A percentile compares a stretch with the other conserved stretches of the same genome.
phyloP scores from a whole-genome alignment of 2,888 invertebrate species.

The Dorcus hopei region DNA sequence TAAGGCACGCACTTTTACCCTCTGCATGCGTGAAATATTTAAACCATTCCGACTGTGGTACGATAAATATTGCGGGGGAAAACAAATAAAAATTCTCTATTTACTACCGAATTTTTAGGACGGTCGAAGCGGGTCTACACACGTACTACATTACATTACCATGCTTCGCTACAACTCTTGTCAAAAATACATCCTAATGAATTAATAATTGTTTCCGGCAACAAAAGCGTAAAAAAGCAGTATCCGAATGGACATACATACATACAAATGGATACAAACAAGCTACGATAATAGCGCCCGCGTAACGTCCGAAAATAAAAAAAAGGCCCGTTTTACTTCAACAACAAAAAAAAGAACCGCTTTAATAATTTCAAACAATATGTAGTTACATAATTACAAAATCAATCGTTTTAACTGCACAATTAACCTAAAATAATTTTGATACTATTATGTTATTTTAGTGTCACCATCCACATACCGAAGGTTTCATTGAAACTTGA shows the following conservation, averaged over 20 bases:
- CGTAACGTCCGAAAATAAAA: no score
- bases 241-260: neutral
- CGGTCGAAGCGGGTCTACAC: constrained; percentile 2
- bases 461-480: no score
- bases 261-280: neutral
- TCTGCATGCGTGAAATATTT: constrained; percentile 4
- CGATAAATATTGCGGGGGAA: constrained; percentile 1
- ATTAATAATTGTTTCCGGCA: constrained; percentile 1
- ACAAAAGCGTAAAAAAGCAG: constrained; percentile 1
- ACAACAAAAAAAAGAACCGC: no score
- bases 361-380: no score
- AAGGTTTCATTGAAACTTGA: no score
- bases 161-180: constrained; percentile 3
- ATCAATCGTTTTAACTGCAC: no score
- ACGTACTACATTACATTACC: constrained; percentile 3
- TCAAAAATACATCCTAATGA: constrained; percentile 8
- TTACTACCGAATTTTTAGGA: constrained; percentile 8
- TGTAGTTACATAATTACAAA: no score
- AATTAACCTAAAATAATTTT: no score
- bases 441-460: no score
- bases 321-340: no score
- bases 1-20: constrained; percentile 2
- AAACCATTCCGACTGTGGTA: constrained; percentile 3
- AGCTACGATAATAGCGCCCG: no score
- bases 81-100: constrained; percentile 9